phyloP scores from a whole-genome alignment of 2,113 vertebrate species.

The Lichenostomus cassidix region DNA sequence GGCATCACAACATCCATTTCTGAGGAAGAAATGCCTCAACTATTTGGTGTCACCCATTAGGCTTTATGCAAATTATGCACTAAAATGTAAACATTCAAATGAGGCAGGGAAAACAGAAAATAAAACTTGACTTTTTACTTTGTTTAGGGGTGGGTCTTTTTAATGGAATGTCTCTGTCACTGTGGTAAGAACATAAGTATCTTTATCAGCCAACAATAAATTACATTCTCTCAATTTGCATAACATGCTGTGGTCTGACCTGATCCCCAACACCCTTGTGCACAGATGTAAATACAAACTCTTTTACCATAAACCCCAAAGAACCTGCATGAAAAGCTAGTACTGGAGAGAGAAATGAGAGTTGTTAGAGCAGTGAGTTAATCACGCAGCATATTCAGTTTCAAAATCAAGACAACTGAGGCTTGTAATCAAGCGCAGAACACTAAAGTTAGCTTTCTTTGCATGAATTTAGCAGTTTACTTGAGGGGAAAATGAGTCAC shows the following conservation, averaged over 20 bases:
- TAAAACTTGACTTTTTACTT: background rate
- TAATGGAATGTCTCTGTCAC: background rate
- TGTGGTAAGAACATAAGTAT: background rate
- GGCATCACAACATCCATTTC: background rate
- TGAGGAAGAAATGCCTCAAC: background rate
- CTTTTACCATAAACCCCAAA: background rate
- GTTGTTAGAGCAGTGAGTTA: constrained; percentile 26
- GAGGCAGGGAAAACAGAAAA: background rate
- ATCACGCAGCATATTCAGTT: constrained; percentile 28
- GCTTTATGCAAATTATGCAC: background rate
- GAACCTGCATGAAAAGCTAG: background rate
- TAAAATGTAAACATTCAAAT: background rate
- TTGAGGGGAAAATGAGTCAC: constrained; percentile 34
- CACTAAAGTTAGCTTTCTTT: constrained; percentile 24
- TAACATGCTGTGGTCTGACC: background rate
- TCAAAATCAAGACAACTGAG: constrained; percentile 7
- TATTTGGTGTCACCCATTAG: background rate
- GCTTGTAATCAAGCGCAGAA: background rate
- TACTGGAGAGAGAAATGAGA: background rate
- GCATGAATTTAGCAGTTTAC: constrained; percentile 15
- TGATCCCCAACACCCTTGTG: background rate
- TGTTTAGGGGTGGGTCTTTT: background rate
- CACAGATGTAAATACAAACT: background rate
- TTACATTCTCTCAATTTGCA: background rate
- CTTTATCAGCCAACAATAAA: background rate